Evolutionary conservation across 2,113 vertebrate genomes (phyloP), one percentile per base, ranked within the genome.

Genomic region (Seriola dumerili): DNA sequence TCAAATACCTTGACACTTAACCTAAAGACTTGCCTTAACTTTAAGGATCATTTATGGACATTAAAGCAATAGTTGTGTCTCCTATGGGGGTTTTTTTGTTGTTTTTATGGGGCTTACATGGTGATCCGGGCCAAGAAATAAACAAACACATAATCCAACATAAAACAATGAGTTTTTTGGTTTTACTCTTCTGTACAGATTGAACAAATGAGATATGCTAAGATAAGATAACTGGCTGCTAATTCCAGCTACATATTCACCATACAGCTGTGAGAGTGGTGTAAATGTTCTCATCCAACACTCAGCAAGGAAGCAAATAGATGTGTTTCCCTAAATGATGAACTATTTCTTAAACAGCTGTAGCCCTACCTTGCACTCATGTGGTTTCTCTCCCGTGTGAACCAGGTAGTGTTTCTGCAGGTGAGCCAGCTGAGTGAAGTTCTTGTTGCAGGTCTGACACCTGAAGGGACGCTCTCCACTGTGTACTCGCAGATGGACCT

Each of bases 351-450:
- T 19, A 17, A 12, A 69, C 11, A 46, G 21, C 5, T 40, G 8
- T 42, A 44, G 25, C 21, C 92, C 0, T 95, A 98, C 97, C 96
- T 99, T 97, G 96, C 98, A 99, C 88, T 97, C 96, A 1, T 99
- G 96, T 67, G 97, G 98, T 76, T 98, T 99, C 85, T 99, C 98
- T 94, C 98, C 97, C 0, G 98, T 99, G 93, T 99, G 97, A 77
- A 98, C 98, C 95, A 98, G 95, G 91, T 97, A 96, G 96, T 99
- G 98, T 96, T 99, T 99, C 95, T 99, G 98, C 90, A 99, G 96
- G 89, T 99, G 98, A 87, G 98, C 98, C 77, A 99, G 94, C 92
- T 99, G 98, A 0, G 97, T 98, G 83, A 99, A 99, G 93, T 96
- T 97, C 88, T 98, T 99, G 84, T 94, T 97, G 93, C 98, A 99